Evolutionary conservation across 2,888 invertebrate species (phyloP).

Genomic region (Artemia sinica): DNA sequence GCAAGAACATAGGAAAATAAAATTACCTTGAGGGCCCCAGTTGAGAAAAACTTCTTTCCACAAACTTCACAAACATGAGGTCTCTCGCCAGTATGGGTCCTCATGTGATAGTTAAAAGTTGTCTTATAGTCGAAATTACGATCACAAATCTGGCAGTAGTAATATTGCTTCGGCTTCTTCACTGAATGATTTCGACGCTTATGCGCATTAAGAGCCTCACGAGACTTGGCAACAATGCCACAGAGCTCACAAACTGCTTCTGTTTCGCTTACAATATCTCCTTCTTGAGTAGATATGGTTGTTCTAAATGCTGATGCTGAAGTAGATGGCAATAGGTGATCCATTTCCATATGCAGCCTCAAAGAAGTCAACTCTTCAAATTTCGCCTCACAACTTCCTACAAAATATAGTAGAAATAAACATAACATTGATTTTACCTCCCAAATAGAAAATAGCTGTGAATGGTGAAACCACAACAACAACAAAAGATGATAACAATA

Average conservation of each 20-base stretch:
- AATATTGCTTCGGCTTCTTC: slow-evolving; percentile 31
- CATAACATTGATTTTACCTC: too few species aligned
- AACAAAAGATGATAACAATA: too few species aligned
- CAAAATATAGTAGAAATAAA: too few species aligned
- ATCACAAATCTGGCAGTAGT: slow-evolving; percentile 48
- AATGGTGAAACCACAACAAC: too few species aligned
- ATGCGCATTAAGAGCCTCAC: slow-evolving; percentile 22
- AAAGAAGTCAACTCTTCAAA: too few species aligned
- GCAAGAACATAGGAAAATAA: background rate
- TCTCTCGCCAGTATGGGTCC: slow-evolving; percentile 57
- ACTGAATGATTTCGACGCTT: slow-evolving; percentile 21
- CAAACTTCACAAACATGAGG: slow-evolving; percentile 61
- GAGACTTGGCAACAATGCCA: slow-evolving; percentile 23
- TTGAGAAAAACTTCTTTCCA: slow-evolving; percentile 63
- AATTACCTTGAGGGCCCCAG: slow-evolving; percentile 55
- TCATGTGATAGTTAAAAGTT: slow-evolving; percentile 62
- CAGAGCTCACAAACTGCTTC: slow-evolving; percentile 25
- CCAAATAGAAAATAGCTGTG: too few species aligned
- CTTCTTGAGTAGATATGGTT: slow-evolving; percentile 20
- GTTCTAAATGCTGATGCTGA: too few species aligned
- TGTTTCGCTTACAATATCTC: slow-evolving; percentile 23
- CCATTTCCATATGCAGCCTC: too few species aligned
- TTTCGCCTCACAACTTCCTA: too few species aligned
- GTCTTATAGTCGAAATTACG: slow-evolving; percentile 61
- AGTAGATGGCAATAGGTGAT: too few species aligned